Percentiles rank a stretch among this genome's conserved stretches.
Conservation (phyloP, 2,888 invertebrate genomes). For the Ophion costatus region DNA sequence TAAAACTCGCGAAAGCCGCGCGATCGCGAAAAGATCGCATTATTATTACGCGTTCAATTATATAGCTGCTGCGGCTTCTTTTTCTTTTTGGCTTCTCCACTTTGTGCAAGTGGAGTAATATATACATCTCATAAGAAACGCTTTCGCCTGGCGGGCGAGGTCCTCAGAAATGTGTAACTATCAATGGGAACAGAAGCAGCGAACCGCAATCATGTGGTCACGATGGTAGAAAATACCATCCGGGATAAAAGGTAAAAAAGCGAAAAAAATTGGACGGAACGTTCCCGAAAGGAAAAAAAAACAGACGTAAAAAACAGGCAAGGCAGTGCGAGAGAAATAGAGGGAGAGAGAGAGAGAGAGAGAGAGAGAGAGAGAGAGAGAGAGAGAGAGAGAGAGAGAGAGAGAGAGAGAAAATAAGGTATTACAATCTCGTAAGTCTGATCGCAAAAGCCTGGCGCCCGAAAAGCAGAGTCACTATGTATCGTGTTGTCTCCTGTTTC, state of each 20-base stretch:
- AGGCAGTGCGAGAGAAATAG: background rate
- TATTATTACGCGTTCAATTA: slow-evolving; percentile 61
- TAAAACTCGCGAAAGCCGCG: slow-evolving; percentile 46
- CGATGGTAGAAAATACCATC: slow-evolving; percentile 38
- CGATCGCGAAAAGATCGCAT: slow-evolving; percentile 28
- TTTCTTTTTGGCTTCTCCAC: slow-evolving; percentile 5
- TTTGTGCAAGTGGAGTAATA: slow-evolving; percentile 5
- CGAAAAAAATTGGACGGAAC: background rate
- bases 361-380: slow-evolving; percentile 10
- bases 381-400: slow-evolving; percentile 5
- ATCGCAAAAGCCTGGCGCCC: slow-evolving; percentile 37
- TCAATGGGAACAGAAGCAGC: slow-evolving; percentile 42
- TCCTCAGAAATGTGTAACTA: slow-evolving; percentile 20
- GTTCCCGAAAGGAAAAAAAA: slow-evolving; percentile 16
- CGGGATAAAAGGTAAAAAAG: slow-evolving; percentile 37
- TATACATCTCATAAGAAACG: slow-evolving; percentile 23
- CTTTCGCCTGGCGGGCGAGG: slow-evolving; percentile 48
- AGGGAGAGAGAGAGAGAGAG: slow-evolving; percentile 12
- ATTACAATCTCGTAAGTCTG: slow-evolving; percentile 26
- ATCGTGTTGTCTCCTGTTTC: slow-evolving; percentile 58
- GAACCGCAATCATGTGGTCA: slow-evolving; percentile 46
- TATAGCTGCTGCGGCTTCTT: slow-evolving; percentile 33
- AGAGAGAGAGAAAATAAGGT: slow-evolving; percentile 18
- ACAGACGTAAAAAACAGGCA: background rate
- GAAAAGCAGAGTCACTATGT: slow-evolving; percentile 26